These are phyloP conservation scores for Andrena fulva DNA, from an alignment of 2,888 invertebrate species.

Conservation along the genomic window DNA sequence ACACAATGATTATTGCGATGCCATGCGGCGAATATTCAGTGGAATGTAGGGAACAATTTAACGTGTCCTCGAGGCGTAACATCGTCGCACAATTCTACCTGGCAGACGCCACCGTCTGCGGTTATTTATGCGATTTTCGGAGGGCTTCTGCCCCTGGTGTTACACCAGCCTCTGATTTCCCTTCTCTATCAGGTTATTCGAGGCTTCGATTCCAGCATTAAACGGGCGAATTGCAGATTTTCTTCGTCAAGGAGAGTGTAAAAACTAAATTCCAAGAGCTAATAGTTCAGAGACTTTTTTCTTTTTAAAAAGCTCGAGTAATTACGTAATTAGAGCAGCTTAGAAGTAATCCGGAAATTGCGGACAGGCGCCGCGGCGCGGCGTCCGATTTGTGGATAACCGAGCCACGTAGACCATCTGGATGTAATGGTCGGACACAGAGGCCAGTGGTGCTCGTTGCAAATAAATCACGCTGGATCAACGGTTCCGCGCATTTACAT, in stretches of 20 bases:
- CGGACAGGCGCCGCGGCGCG: constrained; percentile 42
- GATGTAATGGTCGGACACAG: constrained; percentile 41
- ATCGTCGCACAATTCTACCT: constrained; percentile 46
- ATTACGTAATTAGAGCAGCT: constrained; percentile 37
- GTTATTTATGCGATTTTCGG: constrained; percentile 55
- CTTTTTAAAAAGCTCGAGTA: constrained; percentile 35
- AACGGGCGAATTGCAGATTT: too few species aligned
- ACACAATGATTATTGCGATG: constrained; percentile 67
- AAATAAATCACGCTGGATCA: constrained; percentile 79
- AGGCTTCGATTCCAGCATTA: too few species aligned
- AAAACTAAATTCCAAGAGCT: too few species aligned
- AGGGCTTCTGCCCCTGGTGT: constrained; percentile 3
- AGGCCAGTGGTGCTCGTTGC: constrained; percentile 44
- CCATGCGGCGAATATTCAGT: constrained; percentile 22
- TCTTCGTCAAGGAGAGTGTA: too few species aligned
- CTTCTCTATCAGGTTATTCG: neutral
- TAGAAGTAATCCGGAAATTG: constrained; percentile 41
- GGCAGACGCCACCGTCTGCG: constrained; percentile 2
- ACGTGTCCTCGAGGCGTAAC: constrained; percentile 65
- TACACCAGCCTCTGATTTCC: neutral
- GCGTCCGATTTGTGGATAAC: constrained; percentile 51
- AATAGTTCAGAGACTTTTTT: too few species aligned
- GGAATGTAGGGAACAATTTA: constrained; percentile 51
- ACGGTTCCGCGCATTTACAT: constrained; percentile 76
- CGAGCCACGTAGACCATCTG: constrained; percentile 43